phyloP scores from a whole-genome alignment of 2,888 invertebrate species.

The Steromphala cineraria region DNA sequence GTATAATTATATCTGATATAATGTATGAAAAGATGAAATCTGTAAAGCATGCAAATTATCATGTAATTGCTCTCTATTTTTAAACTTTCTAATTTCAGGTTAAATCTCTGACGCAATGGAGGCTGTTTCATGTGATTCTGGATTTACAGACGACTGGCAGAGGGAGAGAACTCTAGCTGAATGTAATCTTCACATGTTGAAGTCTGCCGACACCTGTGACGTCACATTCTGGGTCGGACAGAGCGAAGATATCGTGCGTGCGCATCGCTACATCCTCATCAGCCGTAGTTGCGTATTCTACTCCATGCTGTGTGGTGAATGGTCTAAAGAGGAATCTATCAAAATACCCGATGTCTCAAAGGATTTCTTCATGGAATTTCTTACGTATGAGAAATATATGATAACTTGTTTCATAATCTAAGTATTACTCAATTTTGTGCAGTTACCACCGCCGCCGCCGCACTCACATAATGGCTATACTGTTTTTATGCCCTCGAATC shows the following conservation, averaged over 20 bases:
- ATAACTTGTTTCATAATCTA: too few relatives aligned
- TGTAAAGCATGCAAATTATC: too few relatives aligned
- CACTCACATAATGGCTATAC: too few relatives aligned
- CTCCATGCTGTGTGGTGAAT: slow-evolving; percentile 22
- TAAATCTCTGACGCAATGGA: too few relatives aligned
- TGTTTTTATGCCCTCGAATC: too few relatives aligned
- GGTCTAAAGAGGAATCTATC: neutral
- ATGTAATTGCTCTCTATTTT: too few relatives aligned
- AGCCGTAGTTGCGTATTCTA: slow-evolving; percentile 9
- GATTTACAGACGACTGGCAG: neutral
- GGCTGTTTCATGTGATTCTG: too few relatives aligned
- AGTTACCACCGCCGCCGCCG: too few relatives aligned
- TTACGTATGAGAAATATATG: neutral
- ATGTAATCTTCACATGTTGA: neutral
- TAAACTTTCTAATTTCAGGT: too few relatives aligned
- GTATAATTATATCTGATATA: too few relatives aligned
- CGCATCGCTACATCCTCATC: slow-evolving; percentile 16
- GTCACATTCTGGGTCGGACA: neutral
- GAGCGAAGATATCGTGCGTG: neutral
- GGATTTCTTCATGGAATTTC: neutral
- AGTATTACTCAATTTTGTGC: too few relatives aligned
- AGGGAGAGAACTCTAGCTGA: neutral
- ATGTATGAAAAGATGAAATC: too few relatives aligned
- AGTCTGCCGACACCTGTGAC: neutral
- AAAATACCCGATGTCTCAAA: slow-evolving; percentile 9